Evolutionary conservation across 2,113 vertebrate genomes (phyloP), one percentile per base, ranked within the genome.

Genomic region (Epinephelus lanceolatus): DNA sequence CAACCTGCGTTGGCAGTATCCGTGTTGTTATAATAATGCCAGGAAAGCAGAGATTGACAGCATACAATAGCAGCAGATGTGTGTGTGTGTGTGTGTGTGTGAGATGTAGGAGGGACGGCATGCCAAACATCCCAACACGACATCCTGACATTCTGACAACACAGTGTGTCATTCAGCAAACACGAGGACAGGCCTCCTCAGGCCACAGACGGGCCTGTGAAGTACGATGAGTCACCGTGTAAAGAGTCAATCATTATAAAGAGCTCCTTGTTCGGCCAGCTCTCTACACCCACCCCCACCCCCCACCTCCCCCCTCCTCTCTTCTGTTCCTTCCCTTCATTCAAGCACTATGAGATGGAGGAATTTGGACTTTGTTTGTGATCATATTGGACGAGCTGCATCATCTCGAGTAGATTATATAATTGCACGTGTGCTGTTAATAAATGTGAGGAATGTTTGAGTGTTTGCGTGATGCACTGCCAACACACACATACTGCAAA

Each of bases 181-280:
- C 89, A 90, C 7, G 75, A 87, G 86, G 60, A 18, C 63, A 51
- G 80, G 73, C 86, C 81, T 82, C 88, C 84, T 70, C 89, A 33
- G 80, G 84, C 76, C 57, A 66, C 67, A 77, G 69, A 70, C 81
- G 23, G 81, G 82, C 74, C 87, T 77, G 83, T 89, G 81, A 85
- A 88, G 88, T 80, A 53, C 52, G 14, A 76, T 93, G 90, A 90
- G 85, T 92, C 91, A 94, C 78, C 30, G 33, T 42, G 77, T 85
- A 88, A 78, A 85, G 67, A 91, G 88, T 88, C 81, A 61, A 4
- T 84, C 81, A 25, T 81, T 65, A 91, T 86, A 93, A 94, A 93
- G 91, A 77, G 57, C 89, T 90, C 71, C 90, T 92, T 94, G 91
- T 93, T 88, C 86, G 2, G 14, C 74, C 14, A 3, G 13, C 70